Evolutionary conservation across 92 coral and sea anemone genomes (phyloP), one percentile per base, ranked within the genome.

Genomic region (Phenganax stokvisi): DNA sequence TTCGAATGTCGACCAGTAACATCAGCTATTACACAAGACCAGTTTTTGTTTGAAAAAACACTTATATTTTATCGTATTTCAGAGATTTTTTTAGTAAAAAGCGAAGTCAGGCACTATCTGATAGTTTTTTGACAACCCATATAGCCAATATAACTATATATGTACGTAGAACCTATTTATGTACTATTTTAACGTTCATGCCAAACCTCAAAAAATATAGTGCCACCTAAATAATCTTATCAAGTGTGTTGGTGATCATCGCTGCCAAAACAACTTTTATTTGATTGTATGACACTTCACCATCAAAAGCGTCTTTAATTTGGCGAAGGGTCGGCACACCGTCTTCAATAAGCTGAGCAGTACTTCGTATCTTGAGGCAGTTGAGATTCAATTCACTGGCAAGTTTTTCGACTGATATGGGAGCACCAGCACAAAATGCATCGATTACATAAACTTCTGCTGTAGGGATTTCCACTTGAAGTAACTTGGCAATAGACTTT

Each of bases 401-500:
- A 25, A 82, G 64, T 57, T 74, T 70, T 71, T 82, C 77, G 51
- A 71, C 65, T 12, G 76, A 59, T 63, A 82, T 51, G 28, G 76
- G 69, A 6, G 66, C 54, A 55, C 79, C 78, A 27, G 79, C 85
- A 52, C 72, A 74, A 15, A 56, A 76, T 10, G 71, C 67, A 55
- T 73, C 85, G 4, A 72, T 72, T 12, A 65, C 29, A 56, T 82
- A 72, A 12, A 82, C 85, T 56, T 82, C 85, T 9, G 85, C 85
- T 4, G 85, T 82, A 28, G 85, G 71, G 20, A 47, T 64, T 75
- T 76, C 81, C 30, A 74, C 30, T 54, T 16, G 3, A 28, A 75
- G 62, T 11, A 51, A 47, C 12, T 74, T 44, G 58, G 85, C 79
- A 74, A 81, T 55, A 4, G 58, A 25, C 6, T 66, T 17, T 51